Conservation (phyloP, 2,113 vertebrate genomes). For the Mormyrus lacerda region DNA sequence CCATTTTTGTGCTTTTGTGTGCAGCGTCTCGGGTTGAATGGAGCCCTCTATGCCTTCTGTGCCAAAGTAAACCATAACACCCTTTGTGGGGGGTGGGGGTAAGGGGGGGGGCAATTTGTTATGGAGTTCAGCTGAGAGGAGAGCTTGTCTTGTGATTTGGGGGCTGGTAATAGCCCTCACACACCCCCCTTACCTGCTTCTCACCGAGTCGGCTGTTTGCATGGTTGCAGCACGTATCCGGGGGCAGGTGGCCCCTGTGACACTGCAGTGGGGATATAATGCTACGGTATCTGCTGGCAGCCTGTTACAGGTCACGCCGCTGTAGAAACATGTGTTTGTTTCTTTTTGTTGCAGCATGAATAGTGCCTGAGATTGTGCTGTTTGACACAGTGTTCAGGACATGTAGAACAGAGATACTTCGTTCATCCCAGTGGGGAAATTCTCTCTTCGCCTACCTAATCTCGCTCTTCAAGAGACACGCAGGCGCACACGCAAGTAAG, state of each 20-base stretch:
- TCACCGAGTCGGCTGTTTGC: constrained; percentile 10
- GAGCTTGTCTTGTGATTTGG: constrained; percentile 18
- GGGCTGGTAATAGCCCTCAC: not conserved
- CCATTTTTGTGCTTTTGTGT: constrained; percentile 20
- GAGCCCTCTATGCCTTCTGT: constrained; percentile 1
- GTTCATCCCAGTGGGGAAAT: not conserved
- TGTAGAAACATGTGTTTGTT: not conserved
- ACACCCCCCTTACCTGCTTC: not conserved
- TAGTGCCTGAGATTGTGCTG: not conserved
- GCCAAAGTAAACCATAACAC: not conserved
- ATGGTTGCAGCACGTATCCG: constrained; percentile 19
- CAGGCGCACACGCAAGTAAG: not conserved
- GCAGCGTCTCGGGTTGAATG: not conserved
- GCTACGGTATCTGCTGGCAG: not conserved
- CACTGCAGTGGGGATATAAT: not conserved
- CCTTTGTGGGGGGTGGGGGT: constrained; percentile 13
- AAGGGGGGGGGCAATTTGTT: constrained; percentile 6
- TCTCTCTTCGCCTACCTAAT: not conserved
- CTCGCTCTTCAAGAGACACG: not conserved
- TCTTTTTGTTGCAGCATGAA: not conserved
- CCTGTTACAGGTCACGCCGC: not conserved
- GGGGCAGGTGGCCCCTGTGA: not conserved
- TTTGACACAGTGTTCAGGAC: not conserved
- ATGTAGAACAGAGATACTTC: not conserved
- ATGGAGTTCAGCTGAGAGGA: constrained; percentile 1